These are phyloP conservation scores for Manis pentadactyla DNA, from an alignment of 2,797 vertebrate genomes.

Conservation along the genomic window DNA sequence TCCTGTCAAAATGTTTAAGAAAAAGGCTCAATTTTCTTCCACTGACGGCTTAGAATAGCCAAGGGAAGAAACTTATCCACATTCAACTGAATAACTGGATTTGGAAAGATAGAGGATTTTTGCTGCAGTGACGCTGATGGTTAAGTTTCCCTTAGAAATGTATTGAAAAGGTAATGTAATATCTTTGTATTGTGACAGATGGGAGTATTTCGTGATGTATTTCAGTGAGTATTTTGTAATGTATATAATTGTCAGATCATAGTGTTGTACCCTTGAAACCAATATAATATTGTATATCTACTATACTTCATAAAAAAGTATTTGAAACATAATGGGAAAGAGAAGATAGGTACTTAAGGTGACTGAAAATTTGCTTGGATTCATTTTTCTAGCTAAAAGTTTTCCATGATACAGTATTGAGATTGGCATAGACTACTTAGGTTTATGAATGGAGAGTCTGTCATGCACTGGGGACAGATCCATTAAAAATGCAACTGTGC, in stretches of 20 bases:
- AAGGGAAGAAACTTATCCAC: background rate
- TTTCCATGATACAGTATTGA: background rate
- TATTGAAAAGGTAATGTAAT: background rate
- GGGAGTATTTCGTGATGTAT: no score
- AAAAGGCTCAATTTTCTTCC: background rate
- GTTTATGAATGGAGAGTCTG: background rate
- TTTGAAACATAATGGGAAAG: background rate
- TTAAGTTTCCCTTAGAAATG: background rate
- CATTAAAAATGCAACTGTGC: background rate
- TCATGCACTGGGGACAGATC: background rate
- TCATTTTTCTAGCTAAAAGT: background rate
- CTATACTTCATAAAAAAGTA: no score
- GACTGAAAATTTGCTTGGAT: constrained; percentile 12
- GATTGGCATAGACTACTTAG: background rate
- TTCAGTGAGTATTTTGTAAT: no score
- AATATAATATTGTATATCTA: no score
- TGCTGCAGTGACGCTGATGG: background rate
- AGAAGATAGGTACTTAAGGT: background rate
- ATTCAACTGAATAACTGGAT: background rate
- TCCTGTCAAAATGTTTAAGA: background rate
- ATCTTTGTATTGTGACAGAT: no score
- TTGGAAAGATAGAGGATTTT: background rate
- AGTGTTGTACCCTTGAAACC: no score
- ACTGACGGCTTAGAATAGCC: background rate
- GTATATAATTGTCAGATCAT: no score